Evolutionary conservation across 2,797 vertebrate species (phyloP).

Genomic region (Rhodeus uyekii): DNA sequence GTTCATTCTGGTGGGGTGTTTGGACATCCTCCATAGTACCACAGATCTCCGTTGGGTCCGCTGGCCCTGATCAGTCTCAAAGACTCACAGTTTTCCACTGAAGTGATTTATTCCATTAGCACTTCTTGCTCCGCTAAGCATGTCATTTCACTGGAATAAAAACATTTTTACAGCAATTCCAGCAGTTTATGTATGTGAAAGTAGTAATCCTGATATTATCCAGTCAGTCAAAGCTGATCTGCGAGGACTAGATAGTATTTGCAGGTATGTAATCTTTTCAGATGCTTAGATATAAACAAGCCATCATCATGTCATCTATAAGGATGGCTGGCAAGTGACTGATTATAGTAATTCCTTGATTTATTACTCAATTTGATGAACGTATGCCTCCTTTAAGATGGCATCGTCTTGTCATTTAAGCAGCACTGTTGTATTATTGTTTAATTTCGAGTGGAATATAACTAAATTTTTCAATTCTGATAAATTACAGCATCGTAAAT

Average conservation of each 20-base stretch:
- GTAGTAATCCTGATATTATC: conserved; percentile 24
- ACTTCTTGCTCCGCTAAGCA: neutral
- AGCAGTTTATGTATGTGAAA: neutral
- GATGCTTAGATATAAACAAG: conserved; percentile 10
- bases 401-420: neutral
- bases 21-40: conserved; percentile 12
- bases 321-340: neutral
- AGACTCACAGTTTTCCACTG: conserved; percentile 37
- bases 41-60: conserved; percentile 4
- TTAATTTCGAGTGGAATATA: neutral
- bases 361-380: neutral
- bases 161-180: too few relatives aligned
- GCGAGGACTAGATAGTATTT: neutral
- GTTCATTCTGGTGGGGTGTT: conserved; percentile 3
- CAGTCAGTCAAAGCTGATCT: conserved; percentile 14
- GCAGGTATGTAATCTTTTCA: conserved; percentile 14
- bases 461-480: neutral
- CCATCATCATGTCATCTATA: neutral
- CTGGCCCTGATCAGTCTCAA: conserved; percentile 29
- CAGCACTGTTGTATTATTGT: neutral
- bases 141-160: conserved; percentile 21
- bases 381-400: neutral
- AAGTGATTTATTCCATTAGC: conserved; percentile 31
- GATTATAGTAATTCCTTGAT: conserved; percentile 1
- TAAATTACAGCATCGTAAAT: neutral